Base-by-base conservation (phyloP, 2,113 vertebrate species). In the Illadopsis cleaveri region DNA sequence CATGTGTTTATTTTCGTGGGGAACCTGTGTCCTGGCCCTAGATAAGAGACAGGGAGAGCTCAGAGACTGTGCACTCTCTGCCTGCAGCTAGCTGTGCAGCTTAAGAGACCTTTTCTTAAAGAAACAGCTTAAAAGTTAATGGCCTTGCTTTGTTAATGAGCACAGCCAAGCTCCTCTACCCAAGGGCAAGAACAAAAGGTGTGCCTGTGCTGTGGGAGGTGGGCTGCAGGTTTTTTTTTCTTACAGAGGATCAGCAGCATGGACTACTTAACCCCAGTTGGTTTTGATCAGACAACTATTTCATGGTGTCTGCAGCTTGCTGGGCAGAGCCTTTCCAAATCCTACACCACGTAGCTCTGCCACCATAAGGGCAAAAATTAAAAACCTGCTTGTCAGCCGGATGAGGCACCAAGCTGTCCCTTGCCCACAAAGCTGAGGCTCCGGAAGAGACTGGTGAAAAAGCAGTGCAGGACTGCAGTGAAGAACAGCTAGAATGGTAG, bases 381-480 rank as follows among this genome's bases (percentile, higher is more conserved):
- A 85, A 40, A 68, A 31, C 6, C 54, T 25, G 12, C 31, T 24
- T 28, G 51, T 76, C n/a, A 58, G 16, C n/a, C 2, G 4, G 61
- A 16, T 38, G 42, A 53, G 54, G 44, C 33, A 48, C 22, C 8
- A 17, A 50, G 78, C 47, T 73, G 72, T 5, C 8, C 15, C 22
- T 48, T 40, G 19, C 22, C 42, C 14, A 2, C 13, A 38, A 10
- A 31, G 50, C 31, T n/a, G 35, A 79, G 44, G 44, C 33, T 62
- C 51, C 2, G 2, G 57, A 71, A 53, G 37, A 42, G 31, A 2
- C 24, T 5, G 44, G 40, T 31, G 22, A 4, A 61, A 16, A 45
- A 44, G n/a, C 12, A 3, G 2, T 5, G 23, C 21, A 33, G 45
- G 33, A 31, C 6, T 0, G 0, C 42, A 60, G 38, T 4, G 1